Evolutionary conservation across 2,888 invertebrate species (phyloP).

Genomic region (Brenthis daphne): DNA sequence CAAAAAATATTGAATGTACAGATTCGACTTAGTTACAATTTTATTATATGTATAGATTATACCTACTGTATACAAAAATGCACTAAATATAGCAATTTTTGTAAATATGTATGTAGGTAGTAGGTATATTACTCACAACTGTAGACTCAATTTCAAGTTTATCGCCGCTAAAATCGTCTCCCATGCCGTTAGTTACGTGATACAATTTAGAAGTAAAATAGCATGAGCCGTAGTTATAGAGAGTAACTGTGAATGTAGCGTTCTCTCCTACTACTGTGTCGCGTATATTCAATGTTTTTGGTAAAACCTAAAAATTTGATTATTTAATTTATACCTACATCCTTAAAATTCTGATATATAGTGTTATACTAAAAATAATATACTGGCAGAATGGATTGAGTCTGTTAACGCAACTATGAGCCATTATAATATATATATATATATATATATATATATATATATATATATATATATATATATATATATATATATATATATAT

Average conservation of each 20-base stretch:
- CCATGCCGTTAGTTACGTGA: conserved; percentile 61
- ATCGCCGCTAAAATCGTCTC: conserved; percentile 63
- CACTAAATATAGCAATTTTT: no score
- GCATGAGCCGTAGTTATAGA: conserved; percentile 70
- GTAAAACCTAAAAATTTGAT: conserved; percentile 57
- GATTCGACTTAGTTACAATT: no score
- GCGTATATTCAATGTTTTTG: conserved; percentile 63
- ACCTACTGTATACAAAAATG: no score
- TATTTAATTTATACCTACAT: not conserved
- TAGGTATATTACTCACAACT: conserved; percentile 53
- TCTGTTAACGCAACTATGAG: no score
- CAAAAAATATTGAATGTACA: no score
- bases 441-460: no score
- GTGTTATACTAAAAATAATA: no score
- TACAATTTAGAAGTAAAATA: conserved; percentile 68
- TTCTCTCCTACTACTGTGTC: conserved; percentile 66
- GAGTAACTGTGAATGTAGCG: conserved; percentile 50
- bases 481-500: no score
- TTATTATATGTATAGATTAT: no score
- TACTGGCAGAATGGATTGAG: no score
- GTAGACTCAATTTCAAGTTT: conserved; percentile 61
- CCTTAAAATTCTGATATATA: not conserved
- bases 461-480: no score
- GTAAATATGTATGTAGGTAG: not conserved
- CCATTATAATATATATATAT: no score